Conservation (phyloP, 2,113 vertebrate species). For the Sinosuthora webbiana region DNA sequence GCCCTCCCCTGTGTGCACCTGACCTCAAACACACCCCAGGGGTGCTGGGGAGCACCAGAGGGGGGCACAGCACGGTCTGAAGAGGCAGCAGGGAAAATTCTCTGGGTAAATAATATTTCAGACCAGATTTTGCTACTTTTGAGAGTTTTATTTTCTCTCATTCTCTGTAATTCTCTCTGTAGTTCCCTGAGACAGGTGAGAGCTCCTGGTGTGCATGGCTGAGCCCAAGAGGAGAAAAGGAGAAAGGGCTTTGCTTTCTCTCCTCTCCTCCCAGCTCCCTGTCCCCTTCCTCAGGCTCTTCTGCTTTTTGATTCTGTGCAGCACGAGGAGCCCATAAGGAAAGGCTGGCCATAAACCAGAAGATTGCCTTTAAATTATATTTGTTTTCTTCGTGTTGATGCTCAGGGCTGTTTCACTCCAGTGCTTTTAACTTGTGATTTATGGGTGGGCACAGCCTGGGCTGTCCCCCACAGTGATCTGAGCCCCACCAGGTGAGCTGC, state of each 20-base stretch:
- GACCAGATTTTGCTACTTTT: not conserved
- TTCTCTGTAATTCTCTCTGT: not conserved
- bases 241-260: not conserved
- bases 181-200: no score
- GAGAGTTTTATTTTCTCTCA: not conserved
- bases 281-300: not conserved
- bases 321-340: not conserved
- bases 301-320: not conserved
- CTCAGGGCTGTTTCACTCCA: not conserved
- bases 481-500: not conserved
- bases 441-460: not conserved
- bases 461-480: not conserved
- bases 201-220: accelerated
- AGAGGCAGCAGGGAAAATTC: not conserved
- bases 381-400: not conserved
- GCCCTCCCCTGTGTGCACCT: not conserved
- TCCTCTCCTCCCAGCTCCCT: not conserved
- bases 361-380: not conserved
- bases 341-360: not conserved
- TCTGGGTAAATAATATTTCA: not conserved
- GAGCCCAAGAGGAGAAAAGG: not conserved
- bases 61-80: not conserved
- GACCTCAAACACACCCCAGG: accelerated
- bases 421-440: not conserved
- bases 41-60: not conserved